Conservation (phyloP, 2,113 vertebrate species). For the Isurus oxyrinchus region DNA sequence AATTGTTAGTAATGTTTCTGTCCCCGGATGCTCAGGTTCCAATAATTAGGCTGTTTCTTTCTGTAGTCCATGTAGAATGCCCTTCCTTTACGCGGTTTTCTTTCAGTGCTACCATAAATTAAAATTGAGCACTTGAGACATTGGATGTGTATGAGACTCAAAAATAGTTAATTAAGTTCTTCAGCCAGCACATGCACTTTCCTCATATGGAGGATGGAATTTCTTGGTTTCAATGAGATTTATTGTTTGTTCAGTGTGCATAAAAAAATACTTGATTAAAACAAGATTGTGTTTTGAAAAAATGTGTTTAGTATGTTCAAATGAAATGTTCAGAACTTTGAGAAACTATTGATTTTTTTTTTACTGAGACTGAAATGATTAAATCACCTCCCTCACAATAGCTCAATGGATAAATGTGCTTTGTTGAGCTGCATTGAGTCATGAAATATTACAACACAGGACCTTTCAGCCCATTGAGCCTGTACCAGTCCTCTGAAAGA, state of each 20-base stretch:
- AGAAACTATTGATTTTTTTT: neutral
- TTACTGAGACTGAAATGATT: neutral
- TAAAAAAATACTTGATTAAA: too few relatives aligned
- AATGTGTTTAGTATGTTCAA: neutral
- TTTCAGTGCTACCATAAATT: neutral
- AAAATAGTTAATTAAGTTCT: neutral
- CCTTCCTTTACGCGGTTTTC: neutral
- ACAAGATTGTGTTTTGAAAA: too few relatives aligned
- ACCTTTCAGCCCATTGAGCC: neutral
- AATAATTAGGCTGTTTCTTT: neutral
- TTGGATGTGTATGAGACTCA: neutral
- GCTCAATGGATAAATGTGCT: too few relatives aligned
- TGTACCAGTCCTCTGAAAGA: neutral
- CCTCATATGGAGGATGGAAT: neutral
- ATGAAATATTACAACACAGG: too few relatives aligned
- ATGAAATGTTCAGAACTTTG: neutral
- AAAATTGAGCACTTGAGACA: neutral
- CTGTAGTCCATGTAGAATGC: neutral
- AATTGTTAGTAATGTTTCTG: neutral
- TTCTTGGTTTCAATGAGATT: neutral
- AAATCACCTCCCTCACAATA: too few relatives aligned
- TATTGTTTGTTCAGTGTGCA: too few relatives aligned
- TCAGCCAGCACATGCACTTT: neutral
- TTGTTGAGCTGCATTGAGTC: too few relatives aligned
- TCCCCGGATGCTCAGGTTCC: neutral